Conservation (phyloP, 2,113 vertebrate genomes). For the Pseudorhombus dupliciocellatus region DNA sequence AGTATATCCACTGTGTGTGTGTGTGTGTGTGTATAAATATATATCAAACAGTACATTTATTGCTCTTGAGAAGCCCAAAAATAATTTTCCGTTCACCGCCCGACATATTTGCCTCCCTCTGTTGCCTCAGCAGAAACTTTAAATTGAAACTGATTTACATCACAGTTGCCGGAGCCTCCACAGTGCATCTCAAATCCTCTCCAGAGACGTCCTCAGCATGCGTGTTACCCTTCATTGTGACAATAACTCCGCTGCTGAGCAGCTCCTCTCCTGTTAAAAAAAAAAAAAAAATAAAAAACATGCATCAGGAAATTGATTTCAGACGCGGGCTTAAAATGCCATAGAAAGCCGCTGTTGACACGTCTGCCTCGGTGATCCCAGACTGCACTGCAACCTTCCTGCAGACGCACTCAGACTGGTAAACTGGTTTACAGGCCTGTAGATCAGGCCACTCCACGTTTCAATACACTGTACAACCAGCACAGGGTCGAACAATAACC, state of each 20-base stretch:
- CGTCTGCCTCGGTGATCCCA: constrained; percentile 21
- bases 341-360: constrained; percentile 21
- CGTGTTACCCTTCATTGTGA: constrained; percentile 33
- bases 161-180: constrained; percentile 21
- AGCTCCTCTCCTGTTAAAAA: neutral
- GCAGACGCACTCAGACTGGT: constrained; percentile 21
- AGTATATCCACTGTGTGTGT: no score
- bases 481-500: neutral
- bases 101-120: neutral
- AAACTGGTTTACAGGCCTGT: constrained; percentile 26
- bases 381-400: neutral
- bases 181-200: constrained; percentile 32
- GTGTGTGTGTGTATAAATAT: no score
- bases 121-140: constrained; percentile 22
- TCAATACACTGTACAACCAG: neutral
- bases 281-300: constrained; percentile 14
- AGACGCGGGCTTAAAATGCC: constrained; percentile 17
- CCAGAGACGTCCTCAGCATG: constrained; percentile 19
- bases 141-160: constrained; percentile 38
- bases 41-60: neutral
- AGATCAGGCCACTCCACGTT: no score
- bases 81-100: neutral
- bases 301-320: constrained; percentile 38
- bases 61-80: neutral
- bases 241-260: neutral